Evolutionary conservation across 2,888 invertebrate genomes (phyloP).

Genomic region (Tetrapedia diversipes): DNA sequence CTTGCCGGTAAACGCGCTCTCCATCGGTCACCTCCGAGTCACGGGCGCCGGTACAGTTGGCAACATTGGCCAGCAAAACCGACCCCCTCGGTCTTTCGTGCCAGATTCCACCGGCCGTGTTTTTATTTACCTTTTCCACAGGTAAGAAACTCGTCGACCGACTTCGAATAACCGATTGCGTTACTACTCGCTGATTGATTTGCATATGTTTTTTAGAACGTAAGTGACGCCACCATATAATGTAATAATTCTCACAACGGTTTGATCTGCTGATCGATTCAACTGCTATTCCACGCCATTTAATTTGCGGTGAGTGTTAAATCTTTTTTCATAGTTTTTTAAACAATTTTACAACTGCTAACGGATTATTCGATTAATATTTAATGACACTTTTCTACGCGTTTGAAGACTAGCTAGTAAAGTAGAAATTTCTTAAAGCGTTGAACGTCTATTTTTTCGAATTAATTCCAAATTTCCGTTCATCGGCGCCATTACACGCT

Average conservation of each 20-base stretch:
- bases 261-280: background rate
- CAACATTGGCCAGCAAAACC: slow-evolving; percentile 3
- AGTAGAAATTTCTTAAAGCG: too few relatives aligned
- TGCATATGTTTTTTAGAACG: background rate
- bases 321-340: background rate
- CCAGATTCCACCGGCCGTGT: slow-evolving; percentile 2
- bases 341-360: background rate
- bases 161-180: slow-evolving; percentile 1
- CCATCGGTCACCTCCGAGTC: background rate
- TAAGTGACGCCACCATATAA: background rate
- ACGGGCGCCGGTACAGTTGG: slow-evolving; percentile 29
- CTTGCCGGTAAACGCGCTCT: slow-evolving; percentile 8
- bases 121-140: slow-evolving; percentile 7
- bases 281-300: background rate
- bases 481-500: slow-evolving; percentile 3
- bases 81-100: slow-evolving; percentile 7
- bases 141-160: slow-evolving; percentile 9
- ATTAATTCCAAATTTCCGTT: slow-evolving; percentile 20
- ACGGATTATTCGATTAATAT: too few relatives aligned
- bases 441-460: background rate
- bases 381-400: background rate
- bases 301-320: background rate
- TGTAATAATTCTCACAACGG: background rate
- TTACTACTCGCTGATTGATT: background rate
- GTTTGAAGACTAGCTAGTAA: too few relatives aligned